phyloP scores from a whole-genome alignment of 2,888 invertebrate species.

The Cetonia aurata region DNA sequence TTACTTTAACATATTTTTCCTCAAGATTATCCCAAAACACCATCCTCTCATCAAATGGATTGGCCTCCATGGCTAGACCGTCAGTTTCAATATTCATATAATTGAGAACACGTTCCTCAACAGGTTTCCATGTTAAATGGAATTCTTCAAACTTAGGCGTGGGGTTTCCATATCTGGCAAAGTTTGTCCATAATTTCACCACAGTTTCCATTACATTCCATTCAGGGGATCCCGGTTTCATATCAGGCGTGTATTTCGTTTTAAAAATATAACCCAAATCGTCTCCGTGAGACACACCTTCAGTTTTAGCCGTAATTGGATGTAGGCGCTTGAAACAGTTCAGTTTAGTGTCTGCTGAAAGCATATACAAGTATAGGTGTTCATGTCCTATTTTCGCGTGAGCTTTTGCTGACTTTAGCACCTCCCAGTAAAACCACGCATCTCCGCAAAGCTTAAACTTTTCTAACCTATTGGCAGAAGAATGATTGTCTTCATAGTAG shows the following conservation, averaged over 20 bases:
- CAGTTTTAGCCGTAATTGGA: slow-evolving; percentile 26
- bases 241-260: slow-evolving; percentile 38
- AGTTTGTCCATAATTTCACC: slow-evolving; percentile 43
- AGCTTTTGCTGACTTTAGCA: not conserved
- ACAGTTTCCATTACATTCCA: slow-evolving; percentile 24
- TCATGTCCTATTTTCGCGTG: slow-evolving; percentile 25
- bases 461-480: not conserved
- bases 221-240: slow-evolving; percentile 29
- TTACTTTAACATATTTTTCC: not conserved
- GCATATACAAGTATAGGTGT: slow-evolving; percentile 40
- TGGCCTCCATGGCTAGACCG: not conserved
- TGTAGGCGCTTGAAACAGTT: slow-evolving; percentile 38
- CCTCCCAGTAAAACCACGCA: slow-evolving; percentile 23
- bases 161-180: slow-evolving; percentile 42
- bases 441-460: not conserved
- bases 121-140: slow-evolving; percentile 20
- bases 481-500: slow-evolving; percentile 10
- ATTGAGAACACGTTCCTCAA: slow-evolving; percentile 28
- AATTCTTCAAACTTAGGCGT: slow-evolving; percentile 30
- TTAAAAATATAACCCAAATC: slow-evolving; percentile 44
- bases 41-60: slow-evolving; percentile 24
- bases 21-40: slow-evolving; percentile 39
- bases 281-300: slow-evolving; percentile 36
- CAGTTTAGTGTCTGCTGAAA: slow-evolving; percentile 38
- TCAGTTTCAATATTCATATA: slow-evolving; percentile 33